Percentiles rank a stretch among this genome's conserved stretches.
Conservation (phyloP, 2,113 vertebrate genomes). For the Numenius arquata region DNA sequence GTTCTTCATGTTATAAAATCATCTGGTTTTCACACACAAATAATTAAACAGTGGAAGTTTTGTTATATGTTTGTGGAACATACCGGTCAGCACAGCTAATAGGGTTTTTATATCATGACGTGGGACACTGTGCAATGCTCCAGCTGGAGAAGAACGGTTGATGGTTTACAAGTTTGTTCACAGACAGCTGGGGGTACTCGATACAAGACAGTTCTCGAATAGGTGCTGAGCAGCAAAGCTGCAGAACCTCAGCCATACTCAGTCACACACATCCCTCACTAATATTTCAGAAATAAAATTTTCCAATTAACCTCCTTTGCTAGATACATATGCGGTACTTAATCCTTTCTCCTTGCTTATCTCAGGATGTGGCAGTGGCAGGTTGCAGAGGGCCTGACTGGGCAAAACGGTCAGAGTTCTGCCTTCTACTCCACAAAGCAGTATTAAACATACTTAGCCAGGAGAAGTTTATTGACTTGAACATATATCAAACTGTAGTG, state of each 20-base stretch:
- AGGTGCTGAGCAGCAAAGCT: background rate
- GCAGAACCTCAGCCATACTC: background rate
- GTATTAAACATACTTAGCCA: background rate
- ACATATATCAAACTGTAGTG: background rate
- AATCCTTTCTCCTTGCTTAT: background rate
- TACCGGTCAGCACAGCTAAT: background rate
- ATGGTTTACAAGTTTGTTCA: background rate
- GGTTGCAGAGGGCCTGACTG: background rate
- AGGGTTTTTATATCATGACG: background rate
- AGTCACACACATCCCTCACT: background rate
- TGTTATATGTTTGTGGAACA: background rate
- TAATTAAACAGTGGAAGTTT: background rate
- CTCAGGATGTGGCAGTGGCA: background rate
- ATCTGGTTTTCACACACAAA: background rate
- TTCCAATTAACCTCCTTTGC: background rate
- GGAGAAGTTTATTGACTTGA: background rate
- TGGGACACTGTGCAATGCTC: background rate
- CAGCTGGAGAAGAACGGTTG: background rate
- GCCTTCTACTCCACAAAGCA: background rate
- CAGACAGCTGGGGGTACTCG: background rate
- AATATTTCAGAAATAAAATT: background rate
- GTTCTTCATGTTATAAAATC: background rate
- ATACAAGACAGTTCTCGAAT: accelerated
- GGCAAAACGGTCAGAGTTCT: background rate
- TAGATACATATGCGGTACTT: background rate